phyloP scores from a whole-genome alignment of 2,797 vertebrate genomes.

The Pogoniulus pusillus region DNA sequence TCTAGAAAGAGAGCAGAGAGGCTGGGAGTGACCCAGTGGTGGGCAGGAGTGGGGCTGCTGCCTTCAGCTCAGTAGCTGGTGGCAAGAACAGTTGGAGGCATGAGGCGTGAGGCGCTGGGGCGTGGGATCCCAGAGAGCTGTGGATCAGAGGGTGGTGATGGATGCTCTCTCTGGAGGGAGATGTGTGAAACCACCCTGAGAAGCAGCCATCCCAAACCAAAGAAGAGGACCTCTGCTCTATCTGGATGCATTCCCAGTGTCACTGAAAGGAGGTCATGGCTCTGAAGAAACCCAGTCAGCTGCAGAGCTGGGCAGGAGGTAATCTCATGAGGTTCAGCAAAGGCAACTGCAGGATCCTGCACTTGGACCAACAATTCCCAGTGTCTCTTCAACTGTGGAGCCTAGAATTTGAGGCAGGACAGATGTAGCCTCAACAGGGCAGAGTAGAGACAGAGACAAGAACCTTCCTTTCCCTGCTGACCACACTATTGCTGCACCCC shows the following conservation, averaged over 20 bases:
- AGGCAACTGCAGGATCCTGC: too few species aligned
- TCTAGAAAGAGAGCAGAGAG: background rate
- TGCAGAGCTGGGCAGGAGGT: too few species aligned
- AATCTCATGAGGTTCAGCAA: too few species aligned
- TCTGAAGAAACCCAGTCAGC: background rate
- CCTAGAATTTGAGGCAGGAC: too few species aligned
- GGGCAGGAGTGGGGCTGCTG: background rate
- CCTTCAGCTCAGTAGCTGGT: background rate
- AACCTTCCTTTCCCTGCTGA: too few species aligned
- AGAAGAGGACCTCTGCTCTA: background rate
- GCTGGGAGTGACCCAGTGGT: fast-evolving
- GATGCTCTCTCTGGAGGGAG: background rate
- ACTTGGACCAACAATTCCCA: too few species aligned
- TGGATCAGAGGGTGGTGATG: background rate
- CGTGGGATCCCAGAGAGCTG: background rate
- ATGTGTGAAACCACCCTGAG: fast-evolving
- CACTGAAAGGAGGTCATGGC: fast-evolving
- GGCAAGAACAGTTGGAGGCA: background rate
- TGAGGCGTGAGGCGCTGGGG: background rate
- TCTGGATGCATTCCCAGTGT: fast-evolving
- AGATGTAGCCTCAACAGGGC: too few species aligned
- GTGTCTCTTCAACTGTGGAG: too few species aligned
- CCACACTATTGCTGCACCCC: too few species aligned
- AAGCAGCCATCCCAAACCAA: background rate
- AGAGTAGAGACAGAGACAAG: too few species aligned